A percentile compares a stretch with the other conserved stretches of the same genome.
These are phyloP conservation scores for Anas flavirostris DNA, from an alignment of 2,797 vertebrate species.

Conservation along the genomic window DNA sequence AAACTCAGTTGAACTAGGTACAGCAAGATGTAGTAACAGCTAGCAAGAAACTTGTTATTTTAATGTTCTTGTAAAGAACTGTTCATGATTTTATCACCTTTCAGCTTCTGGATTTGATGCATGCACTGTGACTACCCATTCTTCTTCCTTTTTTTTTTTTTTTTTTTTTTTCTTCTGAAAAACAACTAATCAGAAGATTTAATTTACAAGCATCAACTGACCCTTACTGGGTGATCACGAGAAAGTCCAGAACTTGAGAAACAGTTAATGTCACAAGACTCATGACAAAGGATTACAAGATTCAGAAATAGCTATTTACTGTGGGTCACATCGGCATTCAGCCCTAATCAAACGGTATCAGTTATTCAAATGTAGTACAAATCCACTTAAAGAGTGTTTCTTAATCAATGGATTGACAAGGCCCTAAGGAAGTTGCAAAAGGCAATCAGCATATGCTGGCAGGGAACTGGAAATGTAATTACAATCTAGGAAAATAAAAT, in stretches of 20 bases:
- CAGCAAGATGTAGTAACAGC: not conserved
- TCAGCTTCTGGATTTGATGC: not conserved
- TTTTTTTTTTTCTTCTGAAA: not conserved
- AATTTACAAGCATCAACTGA: not conserved
- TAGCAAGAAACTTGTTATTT: not conserved
- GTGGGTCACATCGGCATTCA: not conserved
- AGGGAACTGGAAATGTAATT: conserved; percentile 48
- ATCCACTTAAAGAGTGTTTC: conserved; percentile 46
- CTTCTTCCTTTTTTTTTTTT: not conserved
- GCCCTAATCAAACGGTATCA: conserved; percentile 9
- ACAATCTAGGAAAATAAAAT: not conserved
- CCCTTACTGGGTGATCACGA: not conserved
- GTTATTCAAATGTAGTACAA: conserved; percentile 28
- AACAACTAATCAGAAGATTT: not conserved
- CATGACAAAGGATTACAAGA: not conserved
- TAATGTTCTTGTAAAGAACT: not conserved
- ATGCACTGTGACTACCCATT: not conserved
- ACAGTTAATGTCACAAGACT: not conserved
- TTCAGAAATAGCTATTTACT: not conserved
- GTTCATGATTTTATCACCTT: not conserved
- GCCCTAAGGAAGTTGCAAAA: conserved; percentile 41
- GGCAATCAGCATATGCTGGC: conserved; percentile 51
- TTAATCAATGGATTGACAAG: conserved; percentile 60
- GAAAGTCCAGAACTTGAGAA: not conserved
- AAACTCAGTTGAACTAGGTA: not conserved